phyloP scores from a whole-genome alignment of 2,797 vertebrate species.

The Denticeps clupeoides region DNA sequence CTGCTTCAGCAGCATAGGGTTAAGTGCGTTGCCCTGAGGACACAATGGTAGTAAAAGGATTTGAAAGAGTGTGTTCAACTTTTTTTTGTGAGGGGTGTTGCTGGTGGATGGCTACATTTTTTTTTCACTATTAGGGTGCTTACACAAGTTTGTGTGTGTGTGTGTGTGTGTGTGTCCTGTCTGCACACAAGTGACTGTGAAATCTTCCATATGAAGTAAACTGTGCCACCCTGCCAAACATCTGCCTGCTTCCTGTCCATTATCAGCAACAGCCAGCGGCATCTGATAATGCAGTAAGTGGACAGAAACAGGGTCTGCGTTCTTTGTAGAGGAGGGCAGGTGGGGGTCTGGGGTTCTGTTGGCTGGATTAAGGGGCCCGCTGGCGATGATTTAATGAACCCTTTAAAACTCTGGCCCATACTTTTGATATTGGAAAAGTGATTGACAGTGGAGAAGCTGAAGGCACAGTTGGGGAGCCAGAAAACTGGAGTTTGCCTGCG shows the following conservation, averaged over 20 bases:
- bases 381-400: constrained; percentile 44
- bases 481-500: background rate
- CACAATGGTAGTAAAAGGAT: too few species aligned
- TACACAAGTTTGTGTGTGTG: too few species aligned
- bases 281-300: constrained; percentile 33
- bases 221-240: constrained; percentile 5
- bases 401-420: constrained; percentile 29
- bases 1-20: too few species aligned
- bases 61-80: too few species aligned
- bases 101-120: too few species aligned
- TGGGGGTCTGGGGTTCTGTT: constrained; percentile 19
- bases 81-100: too few species aligned
- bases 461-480: constrained; percentile 11
- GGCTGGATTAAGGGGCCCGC: constrained; percentile 37
- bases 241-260: constrained; percentile 22
- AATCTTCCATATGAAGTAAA: too few species aligned
- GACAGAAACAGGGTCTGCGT: constrained; percentile 19
- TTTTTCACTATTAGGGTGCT: too few species aligned
- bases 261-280: constrained; percentile 34
- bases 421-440: constrained; percentile 32
- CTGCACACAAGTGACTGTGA: too few species aligned
- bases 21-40: too few species aligned
- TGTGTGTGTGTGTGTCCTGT: too few species aligned
- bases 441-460: constrained; percentile 21
- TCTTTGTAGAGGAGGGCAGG: constrained; percentile 8